phyloP scores from a whole-genome alignment of 1,140 invertebrate species.

The Bombyx mandarina region DNA sequence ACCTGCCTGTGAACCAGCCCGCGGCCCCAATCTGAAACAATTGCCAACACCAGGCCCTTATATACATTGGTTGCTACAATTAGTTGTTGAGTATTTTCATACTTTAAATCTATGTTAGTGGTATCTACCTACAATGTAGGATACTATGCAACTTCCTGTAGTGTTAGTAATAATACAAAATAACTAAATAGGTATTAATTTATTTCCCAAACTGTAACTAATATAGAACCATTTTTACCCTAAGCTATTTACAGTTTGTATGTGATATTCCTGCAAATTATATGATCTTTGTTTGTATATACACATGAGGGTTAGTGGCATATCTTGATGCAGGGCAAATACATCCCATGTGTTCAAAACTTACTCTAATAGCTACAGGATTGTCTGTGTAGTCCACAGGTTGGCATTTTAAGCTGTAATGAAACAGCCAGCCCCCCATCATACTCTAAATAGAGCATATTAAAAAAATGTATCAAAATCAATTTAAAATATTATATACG shows the following conservation, averaged over 20 bases:
- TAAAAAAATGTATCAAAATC: slow-evolving; percentile 14
- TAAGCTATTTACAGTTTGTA: slow-evolving; percentile 31
- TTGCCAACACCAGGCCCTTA: slow-evolving; percentile 64
- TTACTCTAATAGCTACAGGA: slow-evolving; percentile 85
- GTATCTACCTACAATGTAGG: no score
- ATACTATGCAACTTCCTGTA: no score
- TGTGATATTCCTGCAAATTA: slow-evolving; percentile 28
- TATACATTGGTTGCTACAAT: slow-evolving; percentile 11
- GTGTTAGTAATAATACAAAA: no score
- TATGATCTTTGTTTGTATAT: slow-evolving; percentile 40
- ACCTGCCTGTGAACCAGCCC: slow-evolving; percentile 91
- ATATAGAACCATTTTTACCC: slow-evolving; percentile 12
- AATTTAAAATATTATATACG: not conserved
- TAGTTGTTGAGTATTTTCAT: slow-evolving; percentile 1
- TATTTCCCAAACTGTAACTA: no score
- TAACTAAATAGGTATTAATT: no score
- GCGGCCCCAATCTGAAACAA: slow-evolving; percentile 86
- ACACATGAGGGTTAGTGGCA: slow-evolving; percentile 44
- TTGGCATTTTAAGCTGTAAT: slow-evolving; percentile 90
- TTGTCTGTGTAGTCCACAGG: slow-evolving; percentile 89
- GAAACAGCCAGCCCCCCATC: slow-evolving; percentile 78
- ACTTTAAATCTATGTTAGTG: not conserved
- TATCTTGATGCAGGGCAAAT: slow-evolving; percentile 11
- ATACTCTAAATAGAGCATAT: slow-evolving; percentile 69
- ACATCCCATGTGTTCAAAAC: slow-evolving; percentile 43